These are phyloP conservation scores for honey bee (Apis mellifera) DNA, from an alignment of 1,140 invertebrate species.

Conservation along the genomic window DNA sequence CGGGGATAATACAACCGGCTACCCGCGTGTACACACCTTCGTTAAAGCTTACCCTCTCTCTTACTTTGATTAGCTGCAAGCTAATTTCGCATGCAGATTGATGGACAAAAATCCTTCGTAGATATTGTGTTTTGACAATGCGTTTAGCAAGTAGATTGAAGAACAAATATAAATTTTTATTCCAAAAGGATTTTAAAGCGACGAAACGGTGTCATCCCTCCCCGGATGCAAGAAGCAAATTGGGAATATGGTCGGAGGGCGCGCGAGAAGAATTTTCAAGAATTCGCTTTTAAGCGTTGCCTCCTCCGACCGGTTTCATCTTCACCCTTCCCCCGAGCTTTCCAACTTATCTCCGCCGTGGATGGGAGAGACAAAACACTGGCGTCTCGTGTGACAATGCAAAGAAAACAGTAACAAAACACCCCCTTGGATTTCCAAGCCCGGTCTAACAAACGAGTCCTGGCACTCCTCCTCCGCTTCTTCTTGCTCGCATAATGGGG, in stretches of 20 bases:
- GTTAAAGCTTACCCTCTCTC: not conserved
- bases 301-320: slow-evolving; percentile 45
- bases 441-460: slow-evolving; percentile 76
- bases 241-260: slow-evolving; percentile 42
- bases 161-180: too few species aligned
- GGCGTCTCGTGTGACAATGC: slow-evolving; percentile 62
- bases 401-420: slow-evolving; percentile 73
- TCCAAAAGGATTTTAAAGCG: too few species aligned
- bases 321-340: slow-evolving; percentile 24
- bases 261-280: slow-evolving; percentile 40
- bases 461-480: slow-evolving; percentile 64
- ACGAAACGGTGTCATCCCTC: too few species aligned
- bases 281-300: slow-evolving; percentile 53
- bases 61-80: not conserved
- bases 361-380: slow-evolving; percentile 54
- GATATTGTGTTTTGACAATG: too few species aligned
- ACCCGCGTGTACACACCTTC: slow-evolving; percentile 14
- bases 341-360: slow-evolving; percentile 30
- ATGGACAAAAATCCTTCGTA: not conserved
- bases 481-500: slow-evolving; percentile 62
- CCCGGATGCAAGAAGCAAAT: slow-evolving; percentile 55
- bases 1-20: slow-evolving; percentile 26
- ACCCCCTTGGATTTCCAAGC: slow-evolving; percentile 60
- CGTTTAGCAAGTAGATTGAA: too few species aligned
- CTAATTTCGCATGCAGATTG: not conserved